Evolutionary conservation across 2,888 invertebrate genomes (phyloP).

Genomic region (Volucella inanis): DNA sequence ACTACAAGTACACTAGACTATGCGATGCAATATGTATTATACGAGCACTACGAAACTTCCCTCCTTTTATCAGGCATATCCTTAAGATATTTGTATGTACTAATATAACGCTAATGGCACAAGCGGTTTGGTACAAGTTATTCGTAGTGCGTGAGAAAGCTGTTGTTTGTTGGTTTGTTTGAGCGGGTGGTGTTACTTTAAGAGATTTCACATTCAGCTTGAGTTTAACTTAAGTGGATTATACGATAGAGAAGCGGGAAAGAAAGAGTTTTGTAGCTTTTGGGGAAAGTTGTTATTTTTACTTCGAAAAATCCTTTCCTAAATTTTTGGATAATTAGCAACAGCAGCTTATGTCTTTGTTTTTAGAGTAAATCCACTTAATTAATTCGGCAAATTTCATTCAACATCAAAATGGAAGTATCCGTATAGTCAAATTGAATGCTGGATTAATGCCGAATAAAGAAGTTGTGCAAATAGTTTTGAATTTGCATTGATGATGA

Average conservation of each 20-base stretch:
- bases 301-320: conserved; percentile 26
- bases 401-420: conserved; percentile 15
- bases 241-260: background rate
- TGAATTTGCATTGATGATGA: background rate
- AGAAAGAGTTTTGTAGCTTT: conserved; percentile 8
- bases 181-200: conserved; percentile 20
- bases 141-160: conserved; percentile 6
- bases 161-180: conserved; percentile 16
- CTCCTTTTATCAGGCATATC: conserved; percentile 19
- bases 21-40: conserved; percentile 10
- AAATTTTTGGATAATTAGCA: conserved; percentile 57
- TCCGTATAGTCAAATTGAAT: background rate
- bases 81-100: conserved; percentile 19
- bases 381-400: conserved; percentile 49
- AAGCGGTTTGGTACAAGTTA: conserved; percentile 10
- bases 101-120: too few relatives aligned
- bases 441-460: background rate
- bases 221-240: conserved; percentile 59
- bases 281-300: background rate
- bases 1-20: background rate
- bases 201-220: conserved; percentile 38
- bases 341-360: conserved; percentile 46
- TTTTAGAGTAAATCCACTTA: conserved; percentile 39
- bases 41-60: background rate
- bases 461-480: background rate